These are phyloP conservation scores for Ophiothrix spiculata DNA, from an alignment of 35 echinoderm and acorn worm genomes.

Conservation along the genomic window DNA sequence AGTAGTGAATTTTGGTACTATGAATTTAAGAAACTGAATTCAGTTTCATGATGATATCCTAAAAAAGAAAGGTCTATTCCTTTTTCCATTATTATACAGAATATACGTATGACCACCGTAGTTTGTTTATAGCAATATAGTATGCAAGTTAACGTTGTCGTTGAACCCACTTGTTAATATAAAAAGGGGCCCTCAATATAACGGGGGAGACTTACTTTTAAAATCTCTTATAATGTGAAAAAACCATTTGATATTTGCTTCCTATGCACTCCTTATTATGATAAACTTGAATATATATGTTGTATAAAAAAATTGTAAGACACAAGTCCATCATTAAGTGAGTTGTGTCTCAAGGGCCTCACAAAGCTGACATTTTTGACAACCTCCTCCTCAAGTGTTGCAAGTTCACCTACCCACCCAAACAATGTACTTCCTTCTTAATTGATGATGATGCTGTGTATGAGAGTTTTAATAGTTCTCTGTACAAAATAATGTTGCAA, in stretches of 20 bases:
- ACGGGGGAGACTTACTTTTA: not conserved
- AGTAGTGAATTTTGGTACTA: too few relatives aligned
- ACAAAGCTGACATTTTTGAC: not conserved
- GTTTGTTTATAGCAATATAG: not conserved
- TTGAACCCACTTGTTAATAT: too few relatives aligned
- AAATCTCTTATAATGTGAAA: not conserved
- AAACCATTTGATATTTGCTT: not conserved
- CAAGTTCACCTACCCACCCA: not conserved
- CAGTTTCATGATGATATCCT: too few relatives aligned
- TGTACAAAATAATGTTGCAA: not conserved
- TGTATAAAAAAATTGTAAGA: not conserved
- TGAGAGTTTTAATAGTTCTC: not conserved
- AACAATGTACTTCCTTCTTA: not conserved
- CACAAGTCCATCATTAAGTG: not conserved
- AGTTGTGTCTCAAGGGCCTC: not conserved
- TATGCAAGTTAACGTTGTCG: too few relatives aligned
- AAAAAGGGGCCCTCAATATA: too few relatives aligned
- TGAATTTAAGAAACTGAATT: too few relatives aligned
- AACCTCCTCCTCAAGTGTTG: not conserved
- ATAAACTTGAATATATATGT: not conserved
- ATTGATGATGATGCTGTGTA: not conserved
- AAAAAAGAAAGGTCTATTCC: not conserved
- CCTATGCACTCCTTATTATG: not conserved
- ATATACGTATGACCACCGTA: not conserved
- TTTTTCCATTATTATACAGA: not conserved